phyloP scores from a whole-genome alignment of 37 sponge, comb jelly and placozoan genomes.

The Spongilla lacustris region DNA sequence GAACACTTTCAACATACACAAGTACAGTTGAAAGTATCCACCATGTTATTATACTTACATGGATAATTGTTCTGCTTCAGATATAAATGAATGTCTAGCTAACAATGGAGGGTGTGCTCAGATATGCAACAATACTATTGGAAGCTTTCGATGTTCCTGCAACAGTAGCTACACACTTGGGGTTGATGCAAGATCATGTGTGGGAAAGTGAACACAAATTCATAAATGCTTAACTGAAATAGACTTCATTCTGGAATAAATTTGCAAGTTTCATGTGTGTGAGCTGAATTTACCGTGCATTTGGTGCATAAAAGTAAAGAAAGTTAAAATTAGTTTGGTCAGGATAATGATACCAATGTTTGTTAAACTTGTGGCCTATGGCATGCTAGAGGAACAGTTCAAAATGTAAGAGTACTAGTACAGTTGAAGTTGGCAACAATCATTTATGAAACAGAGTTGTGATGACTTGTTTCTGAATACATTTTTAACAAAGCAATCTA shows the following conservation, averaged over 20 bases:
- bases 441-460: constrained; percentile 63
- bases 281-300: not conserved
- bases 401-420: constrained; percentile 22
- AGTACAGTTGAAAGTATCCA: not conserved
- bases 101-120: constrained; percentile 32
- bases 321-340: too few relatives aligned
- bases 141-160: constrained; percentile 15
- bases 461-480: constrained; percentile 22
- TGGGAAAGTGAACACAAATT: not conserved
- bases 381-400: not conserved
- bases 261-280: not conserved
- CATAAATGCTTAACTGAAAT: not conserved
- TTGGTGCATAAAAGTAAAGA: not conserved
- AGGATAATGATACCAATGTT: not conserved
- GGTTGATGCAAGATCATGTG: constrained; percentile 6
- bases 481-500: too few relatives aligned
- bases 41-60: not conserved
- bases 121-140: constrained; percentile 8
- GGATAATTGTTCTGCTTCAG: not conserved
- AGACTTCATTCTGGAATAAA: not conserved
- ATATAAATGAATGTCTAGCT: constrained; percentile 20
- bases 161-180: constrained; percentile 12
- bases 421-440: constrained; percentile 50
- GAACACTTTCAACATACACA: not conserved
- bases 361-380: not conserved